Evolutionary conservation across 2,113 vertebrate species (phyloP).

Genomic region (Spizaetus ornatus): DNA sequence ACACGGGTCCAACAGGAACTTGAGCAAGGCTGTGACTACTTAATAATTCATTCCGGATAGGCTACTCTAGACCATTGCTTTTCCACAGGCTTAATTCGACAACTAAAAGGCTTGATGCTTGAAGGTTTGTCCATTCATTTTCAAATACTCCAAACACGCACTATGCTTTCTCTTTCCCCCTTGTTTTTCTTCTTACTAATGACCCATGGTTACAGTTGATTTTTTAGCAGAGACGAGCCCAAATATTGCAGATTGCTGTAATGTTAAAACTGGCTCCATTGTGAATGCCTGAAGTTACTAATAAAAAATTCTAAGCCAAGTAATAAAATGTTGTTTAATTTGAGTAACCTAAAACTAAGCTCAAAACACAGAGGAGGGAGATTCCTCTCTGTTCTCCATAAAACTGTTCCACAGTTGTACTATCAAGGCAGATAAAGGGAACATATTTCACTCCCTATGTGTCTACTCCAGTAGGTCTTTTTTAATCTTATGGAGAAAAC

Average conservation of each 20-base stretch:
- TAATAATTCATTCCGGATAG: background rate
- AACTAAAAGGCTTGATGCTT: background rate
- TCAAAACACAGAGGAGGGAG: background rate
- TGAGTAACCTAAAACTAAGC: background rate
- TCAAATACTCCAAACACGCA: background rate
- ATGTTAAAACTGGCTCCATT: background rate
- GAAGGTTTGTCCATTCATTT: background rate
- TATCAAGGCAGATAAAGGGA: background rate
- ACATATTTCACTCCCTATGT: background rate
- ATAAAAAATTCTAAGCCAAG: constrained; percentile 25
- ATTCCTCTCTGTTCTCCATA: background rate
- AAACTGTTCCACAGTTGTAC: background rate
- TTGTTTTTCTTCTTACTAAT: background rate
- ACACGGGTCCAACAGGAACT: rapidly evolving
- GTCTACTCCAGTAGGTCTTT: background rate
- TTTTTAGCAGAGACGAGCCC: background rate
- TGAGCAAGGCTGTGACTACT: background rate
- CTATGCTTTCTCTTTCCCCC: background rate
- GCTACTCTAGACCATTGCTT: background rate
- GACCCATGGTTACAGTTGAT: background rate
- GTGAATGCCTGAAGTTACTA: background rate
- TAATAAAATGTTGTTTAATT: constrained; percentile 36
- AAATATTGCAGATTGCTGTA: background rate
- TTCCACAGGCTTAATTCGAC: background rate
- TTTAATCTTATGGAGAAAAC: background rate